These are phyloP conservation scores for Pongo pygmaeus DNA, from an alignment of 2,113 vertebrate genomes.

Conservation along the genomic window DNA sequence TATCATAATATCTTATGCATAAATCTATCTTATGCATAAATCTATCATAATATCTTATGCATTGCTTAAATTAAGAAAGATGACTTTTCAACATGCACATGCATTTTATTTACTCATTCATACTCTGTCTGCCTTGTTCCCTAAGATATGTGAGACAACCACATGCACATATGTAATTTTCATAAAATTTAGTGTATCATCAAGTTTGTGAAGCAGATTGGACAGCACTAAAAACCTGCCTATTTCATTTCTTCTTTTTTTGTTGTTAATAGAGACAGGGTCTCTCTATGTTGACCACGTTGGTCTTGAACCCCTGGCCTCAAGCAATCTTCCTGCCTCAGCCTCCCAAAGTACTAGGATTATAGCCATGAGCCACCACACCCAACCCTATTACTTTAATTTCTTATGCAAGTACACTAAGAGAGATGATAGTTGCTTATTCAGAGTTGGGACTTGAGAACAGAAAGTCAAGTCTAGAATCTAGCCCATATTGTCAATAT, in stretches of 20 bases:
- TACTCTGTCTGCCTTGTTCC: background rate
- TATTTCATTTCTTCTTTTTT: background rate
- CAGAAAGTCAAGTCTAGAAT: background rate
- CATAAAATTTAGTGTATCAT: background rate
- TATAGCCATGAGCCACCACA: too few species aligned
- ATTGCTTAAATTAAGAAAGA: constrained; percentile 27
- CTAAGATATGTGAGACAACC: background rate
- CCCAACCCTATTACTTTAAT: background rate
- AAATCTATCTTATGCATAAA: too few species aligned
- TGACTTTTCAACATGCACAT: background rate
- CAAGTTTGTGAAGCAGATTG: background rate
- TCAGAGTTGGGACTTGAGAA: background rate
- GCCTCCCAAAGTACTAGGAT: too few species aligned
- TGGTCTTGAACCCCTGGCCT: too few species aligned
- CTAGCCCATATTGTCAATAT: background rate
- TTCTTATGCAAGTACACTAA: background rate
- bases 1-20: too few species aligned
- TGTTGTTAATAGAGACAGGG: too few species aligned
- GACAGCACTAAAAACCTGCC: background rate
- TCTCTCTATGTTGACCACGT: too few species aligned
- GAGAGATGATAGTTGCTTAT: background rate
- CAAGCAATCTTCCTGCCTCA: too few species aligned
- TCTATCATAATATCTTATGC: too few species aligned
- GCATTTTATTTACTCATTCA: background rate
- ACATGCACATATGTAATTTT: background rate